Evolutionary conservation across 1,140 invertebrate species (phyloP).

Genomic region (Diachasmimorpha longicaudata): DNA sequence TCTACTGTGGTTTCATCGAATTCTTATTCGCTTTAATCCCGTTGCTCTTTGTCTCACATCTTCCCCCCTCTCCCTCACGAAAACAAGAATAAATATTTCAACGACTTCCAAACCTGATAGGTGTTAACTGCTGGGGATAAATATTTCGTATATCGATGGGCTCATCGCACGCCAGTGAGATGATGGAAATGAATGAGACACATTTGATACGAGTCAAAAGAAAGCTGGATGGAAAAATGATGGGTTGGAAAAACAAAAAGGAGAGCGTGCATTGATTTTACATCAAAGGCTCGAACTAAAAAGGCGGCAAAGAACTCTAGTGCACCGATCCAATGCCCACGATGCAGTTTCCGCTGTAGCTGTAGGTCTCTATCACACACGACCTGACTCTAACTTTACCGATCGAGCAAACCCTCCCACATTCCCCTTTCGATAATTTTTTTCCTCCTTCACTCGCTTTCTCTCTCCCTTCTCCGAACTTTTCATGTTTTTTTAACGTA

Average conservation of each 20-base stretch:
- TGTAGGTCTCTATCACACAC: slow-evolving; percentile 39
- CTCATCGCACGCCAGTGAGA: slow-evolving; percentile 30
- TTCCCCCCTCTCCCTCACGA: slow-evolving; percentile 14
- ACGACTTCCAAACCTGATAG: background rate
- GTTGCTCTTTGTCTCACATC: slow-evolving; percentile 38
- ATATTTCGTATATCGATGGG: slow-evolving; percentile 22
- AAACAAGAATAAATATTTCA: slow-evolving; percentile 17
- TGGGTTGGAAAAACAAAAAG: slow-evolving; percentile 47
- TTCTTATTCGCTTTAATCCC: slow-evolving; percentile 57
- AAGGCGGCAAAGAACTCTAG: slow-evolving; percentile 59
- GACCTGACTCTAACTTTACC: slow-evolving; percentile 35
- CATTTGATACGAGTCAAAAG: slow-evolving; percentile 33
- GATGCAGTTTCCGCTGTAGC: slow-evolving; percentile 56
- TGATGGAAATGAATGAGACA: slow-evolving; percentile 35
- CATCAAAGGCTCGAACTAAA: slow-evolving; percentile 59
- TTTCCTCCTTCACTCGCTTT: background rate
- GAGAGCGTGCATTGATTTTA: slow-evolving; percentile 59
- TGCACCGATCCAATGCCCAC: slow-evolving; percentile 54
- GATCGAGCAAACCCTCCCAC: slow-evolving; percentile 11
- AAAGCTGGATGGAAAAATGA: slow-evolving; percentile 30
- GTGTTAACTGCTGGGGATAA: slow-evolving; percentile 5
- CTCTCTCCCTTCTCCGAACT: background rate
- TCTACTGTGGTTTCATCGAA: slow-evolving; percentile 60
- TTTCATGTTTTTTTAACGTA: background rate
- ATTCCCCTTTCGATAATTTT: background rate